Percentiles rank a stretch among this genome's conserved stretches.
Conservation (phyloP, 2,888 invertebrate species). For the Temnothorax rugatulus region DNA sequence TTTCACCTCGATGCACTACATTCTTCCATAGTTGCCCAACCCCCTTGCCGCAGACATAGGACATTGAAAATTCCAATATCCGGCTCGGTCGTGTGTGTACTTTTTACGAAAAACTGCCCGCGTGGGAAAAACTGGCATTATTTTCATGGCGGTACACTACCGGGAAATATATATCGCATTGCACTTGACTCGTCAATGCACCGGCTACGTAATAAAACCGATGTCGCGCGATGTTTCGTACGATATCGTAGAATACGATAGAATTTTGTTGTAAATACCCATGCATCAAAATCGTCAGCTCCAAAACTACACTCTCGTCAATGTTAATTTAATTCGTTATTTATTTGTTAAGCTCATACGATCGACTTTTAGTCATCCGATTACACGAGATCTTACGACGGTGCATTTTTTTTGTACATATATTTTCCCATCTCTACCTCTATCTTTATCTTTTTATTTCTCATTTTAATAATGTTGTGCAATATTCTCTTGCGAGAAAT, state of each 20-base stretch:
- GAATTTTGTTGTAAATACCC: constrained; percentile 10
- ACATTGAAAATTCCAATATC: constrained; percentile 72
- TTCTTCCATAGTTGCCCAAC: constrained; percentile 61
- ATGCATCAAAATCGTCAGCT: neutral
- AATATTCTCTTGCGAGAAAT: neutral
- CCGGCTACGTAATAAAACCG: constrained; percentile 23
- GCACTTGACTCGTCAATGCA: constrained; percentile 34
- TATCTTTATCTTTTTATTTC: neutral
- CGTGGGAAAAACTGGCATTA: constrained; percentile 57
- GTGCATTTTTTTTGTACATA: neutral
- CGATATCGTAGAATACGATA: neutral
- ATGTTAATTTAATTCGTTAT: neutral
- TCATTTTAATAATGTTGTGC: neutral
- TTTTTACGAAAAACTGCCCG: constrained; percentile 61
- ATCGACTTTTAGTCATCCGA: neutral
- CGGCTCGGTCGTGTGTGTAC: constrained; percentile 46
- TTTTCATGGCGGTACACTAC: constrained; percentile 48
- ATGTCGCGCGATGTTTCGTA: constrained; percentile 15
- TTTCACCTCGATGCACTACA: constrained; percentile 54
- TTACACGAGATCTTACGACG: neutral
- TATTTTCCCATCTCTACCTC: neutral
- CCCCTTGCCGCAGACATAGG: constrained; percentile 27
- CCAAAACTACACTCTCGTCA: neutral
- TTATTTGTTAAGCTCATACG: neutral
- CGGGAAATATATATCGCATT: constrained; percentile 16